A percentile compares a stretch with the other conserved stretches of the same genome.
Evolutionary conservation across 2,113 vertebrate genomes (phyloP).

Genomic region (Ivindomyrus marchei): DNA sequence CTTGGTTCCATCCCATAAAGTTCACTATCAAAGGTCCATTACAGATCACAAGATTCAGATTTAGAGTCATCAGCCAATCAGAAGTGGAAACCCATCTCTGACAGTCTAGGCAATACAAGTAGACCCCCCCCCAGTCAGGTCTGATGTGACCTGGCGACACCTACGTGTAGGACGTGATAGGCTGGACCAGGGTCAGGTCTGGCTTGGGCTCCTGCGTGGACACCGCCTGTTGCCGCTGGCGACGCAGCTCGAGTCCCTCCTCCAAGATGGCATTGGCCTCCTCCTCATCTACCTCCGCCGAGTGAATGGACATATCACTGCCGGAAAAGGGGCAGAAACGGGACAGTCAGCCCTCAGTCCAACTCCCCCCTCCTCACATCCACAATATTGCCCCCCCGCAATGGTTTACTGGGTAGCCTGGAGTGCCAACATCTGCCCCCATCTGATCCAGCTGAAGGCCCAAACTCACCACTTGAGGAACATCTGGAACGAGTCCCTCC

Average conservation of each 20-base stretch:
- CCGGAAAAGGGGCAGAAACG: not conserved
- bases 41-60: not conserved
- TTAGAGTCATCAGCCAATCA: not conserved
- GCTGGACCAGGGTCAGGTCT: conserved; percentile 77
- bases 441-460: not conserved
- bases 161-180: conserved; percentile 78
- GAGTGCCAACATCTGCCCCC: not conserved
- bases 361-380: not conserved
- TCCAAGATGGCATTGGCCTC: conserved; percentile 73
- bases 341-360: not conserved
- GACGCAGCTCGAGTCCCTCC: conserved; percentile 80
- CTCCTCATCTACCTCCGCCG: conserved; percentile 72
- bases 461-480: conserved; percentile 80
- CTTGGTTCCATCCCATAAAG: not conserved
- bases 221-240: conserved; percentile 67
- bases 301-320: conserved; percentile 84
- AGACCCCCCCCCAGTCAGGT: not conserved
- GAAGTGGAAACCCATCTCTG: not conserved
- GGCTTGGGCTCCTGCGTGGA: conserved; percentile 66
- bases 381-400: not conserved
- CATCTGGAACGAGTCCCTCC: conserved; percentile 84
- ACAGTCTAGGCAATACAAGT: not conserved
- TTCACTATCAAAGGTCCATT: not conserved
- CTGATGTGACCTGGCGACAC: conserved; percentile 34
- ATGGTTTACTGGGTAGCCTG: not conserved